Conservation (phyloP, 2,113 vertebrate species). For the Alethe diademata region DNA sequence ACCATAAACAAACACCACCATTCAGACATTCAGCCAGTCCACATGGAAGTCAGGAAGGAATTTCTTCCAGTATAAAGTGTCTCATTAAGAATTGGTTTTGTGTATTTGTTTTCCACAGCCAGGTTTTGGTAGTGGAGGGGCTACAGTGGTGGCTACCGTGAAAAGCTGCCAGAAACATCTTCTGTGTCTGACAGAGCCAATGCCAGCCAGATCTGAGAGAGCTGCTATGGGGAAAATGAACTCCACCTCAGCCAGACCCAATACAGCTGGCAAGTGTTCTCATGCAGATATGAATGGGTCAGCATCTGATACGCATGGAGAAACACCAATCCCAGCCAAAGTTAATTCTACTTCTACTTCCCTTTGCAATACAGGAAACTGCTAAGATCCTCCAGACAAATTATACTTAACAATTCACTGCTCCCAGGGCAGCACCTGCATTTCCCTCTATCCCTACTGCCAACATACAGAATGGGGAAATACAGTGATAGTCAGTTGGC, state of each 20-base stretch:
- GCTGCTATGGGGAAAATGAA: background rate
- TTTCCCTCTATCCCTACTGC: background rate
- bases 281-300: background rate
- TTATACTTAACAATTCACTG: background rate
- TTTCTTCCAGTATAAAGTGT: background rate
- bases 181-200: background rate
- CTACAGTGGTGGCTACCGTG: background rate
- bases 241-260: background rate
- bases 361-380: background rate
- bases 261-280: background rate
- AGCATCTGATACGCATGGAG: background rate
- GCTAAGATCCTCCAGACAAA: background rate
- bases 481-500: background rate
- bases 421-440: background rate
- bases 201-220: background rate
- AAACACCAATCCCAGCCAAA: background rate
- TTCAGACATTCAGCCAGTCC: background rate
- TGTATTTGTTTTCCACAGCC: background rate
- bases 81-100: background rate
- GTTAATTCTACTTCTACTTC: background rate
- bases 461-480: background rate
- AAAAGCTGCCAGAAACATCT: background rate
- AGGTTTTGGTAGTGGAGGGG: background rate
- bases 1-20: background rate
- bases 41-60: background rate